phyloP scores from a whole-genome alignment of 2,113 vertebrate species.

The Psettodes erumei region DNA sequence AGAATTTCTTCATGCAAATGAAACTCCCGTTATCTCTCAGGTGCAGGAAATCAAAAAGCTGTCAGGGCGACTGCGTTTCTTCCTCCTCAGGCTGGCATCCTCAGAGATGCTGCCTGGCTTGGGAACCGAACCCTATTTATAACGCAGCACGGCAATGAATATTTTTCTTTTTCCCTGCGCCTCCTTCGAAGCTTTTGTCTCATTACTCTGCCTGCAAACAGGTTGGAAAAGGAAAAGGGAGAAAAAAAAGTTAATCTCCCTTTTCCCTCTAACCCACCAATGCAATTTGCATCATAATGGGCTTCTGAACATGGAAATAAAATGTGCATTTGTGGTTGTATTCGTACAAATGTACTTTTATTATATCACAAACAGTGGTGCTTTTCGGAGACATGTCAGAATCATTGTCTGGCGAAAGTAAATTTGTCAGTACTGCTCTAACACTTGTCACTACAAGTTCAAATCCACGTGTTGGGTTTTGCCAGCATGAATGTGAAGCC shows the following conservation, averaged over 20 bases:
- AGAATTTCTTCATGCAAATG: slow-evolving; percentile 60
- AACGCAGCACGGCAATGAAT: slow-evolving; percentile 27
- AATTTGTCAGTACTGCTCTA: not conserved
- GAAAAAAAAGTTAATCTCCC: slow-evolving; percentile 22
- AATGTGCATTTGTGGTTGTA: no score
- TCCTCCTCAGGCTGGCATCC: slow-evolving; percentile 38
- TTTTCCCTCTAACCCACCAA: slow-evolving; percentile 3
- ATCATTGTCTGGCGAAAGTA: not conserved
- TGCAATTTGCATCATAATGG: slow-evolving; percentile 33
- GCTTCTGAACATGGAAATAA: slow-evolving; percentile 34
- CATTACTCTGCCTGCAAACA: slow-evolving; percentile 42
- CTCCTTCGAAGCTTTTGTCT: slow-evolving; percentile 25
- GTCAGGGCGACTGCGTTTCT: slow-evolving; percentile 30
- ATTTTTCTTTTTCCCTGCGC: slow-evolving; percentile 6
- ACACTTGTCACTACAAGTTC: no score
- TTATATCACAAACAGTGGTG: slow-evolving; percentile 6
- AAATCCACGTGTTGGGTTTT: not conserved
- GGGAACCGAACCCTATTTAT: slow-evolving; percentile 54
- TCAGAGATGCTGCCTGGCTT: slow-evolving; percentile 43
- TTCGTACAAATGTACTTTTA: slow-evolving; percentile 1
- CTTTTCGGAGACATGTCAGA: not conserved
- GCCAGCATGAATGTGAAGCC: not conserved
- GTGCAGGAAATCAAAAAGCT: slow-evolving; percentile 62
- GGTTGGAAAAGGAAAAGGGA: slow-evolving; percentile 28
- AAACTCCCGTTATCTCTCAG: slow-evolving; percentile 59